Conservation (phyloP, 1,140 invertebrate species). For the Drosophila novamexicana region DNA sequence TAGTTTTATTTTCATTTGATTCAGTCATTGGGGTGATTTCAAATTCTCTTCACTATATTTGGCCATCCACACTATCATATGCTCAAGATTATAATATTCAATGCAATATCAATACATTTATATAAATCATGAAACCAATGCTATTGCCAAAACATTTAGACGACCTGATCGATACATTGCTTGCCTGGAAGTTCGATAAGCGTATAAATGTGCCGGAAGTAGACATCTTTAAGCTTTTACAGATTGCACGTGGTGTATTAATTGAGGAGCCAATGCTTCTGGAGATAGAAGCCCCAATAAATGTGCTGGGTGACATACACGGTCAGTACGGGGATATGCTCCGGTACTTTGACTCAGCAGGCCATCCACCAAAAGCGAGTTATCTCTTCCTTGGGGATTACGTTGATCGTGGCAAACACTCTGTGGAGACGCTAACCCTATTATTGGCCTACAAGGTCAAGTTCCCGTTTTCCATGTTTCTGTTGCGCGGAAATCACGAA, state of each 20-base stretch:
- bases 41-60: background rate
- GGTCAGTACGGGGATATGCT: conserved; percentile 99
- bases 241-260: conserved; percentile 98
- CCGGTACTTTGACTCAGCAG: conserved; percentile 98
- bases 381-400: conserved; percentile 98
- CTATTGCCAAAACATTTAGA: conserved; percentile 42
- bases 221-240: conserved; percentile 55
- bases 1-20: background rate
- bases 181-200: conserved; percentile 41
- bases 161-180: conserved; percentile 36
- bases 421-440: conserved; percentile 94
- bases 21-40: background rate
- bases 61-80: background rate
- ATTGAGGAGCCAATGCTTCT: conserved; percentile 98
- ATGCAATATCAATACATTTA: background rate
- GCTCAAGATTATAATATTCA: background rate
- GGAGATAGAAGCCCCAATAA: conserved; percentile 98
- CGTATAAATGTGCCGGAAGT: conserved; percentile 28
- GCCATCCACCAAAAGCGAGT: conserved; percentile 99
- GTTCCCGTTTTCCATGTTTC: conserved; percentile 94
- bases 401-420: conserved; percentile 93
- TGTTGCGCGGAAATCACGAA: conserved; percentile 88
- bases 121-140: conserved; percentile 20
- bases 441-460: conserved; percentile 98
- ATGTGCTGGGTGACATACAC: conserved; percentile 99